These are phyloP conservation scores for Phasia obesa DNA, from an alignment of 2,888 invertebrate species.

Conservation along the genomic window DNA sequence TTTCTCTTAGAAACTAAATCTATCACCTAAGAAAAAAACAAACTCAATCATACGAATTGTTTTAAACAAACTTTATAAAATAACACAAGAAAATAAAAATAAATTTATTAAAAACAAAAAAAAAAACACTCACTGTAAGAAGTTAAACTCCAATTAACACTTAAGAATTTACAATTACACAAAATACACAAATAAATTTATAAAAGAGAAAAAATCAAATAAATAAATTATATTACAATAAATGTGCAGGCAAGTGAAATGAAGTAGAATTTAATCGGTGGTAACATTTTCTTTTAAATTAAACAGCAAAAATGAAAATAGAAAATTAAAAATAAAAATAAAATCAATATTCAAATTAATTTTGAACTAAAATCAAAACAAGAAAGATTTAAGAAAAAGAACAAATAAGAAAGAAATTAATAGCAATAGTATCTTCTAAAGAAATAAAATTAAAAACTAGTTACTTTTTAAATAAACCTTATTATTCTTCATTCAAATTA, in stretches of 20 bases:
- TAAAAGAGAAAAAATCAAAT: slow-evolving; percentile 8
- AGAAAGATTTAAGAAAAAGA: neutral
- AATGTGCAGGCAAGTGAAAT: slow-evolving; percentile 48
- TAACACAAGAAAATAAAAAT: slow-evolving; percentile 5
- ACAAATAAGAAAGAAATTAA: slow-evolving; percentile 47
- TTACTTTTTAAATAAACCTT: slow-evolving; percentile 73
- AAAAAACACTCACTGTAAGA: slow-evolving; percentile 77
- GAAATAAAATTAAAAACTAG: slow-evolving; percentile 56
- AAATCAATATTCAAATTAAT: slow-evolving; percentile 10
- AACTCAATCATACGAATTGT: slow-evolving; percentile 34
- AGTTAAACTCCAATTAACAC: slow-evolving; percentile 77
- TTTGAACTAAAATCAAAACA: slow-evolving; percentile 24
- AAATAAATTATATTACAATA: slow-evolving; percentile 40
- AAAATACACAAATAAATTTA: slow-evolving; percentile 31
- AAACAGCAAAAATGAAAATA: slow-evolving; percentile 25
- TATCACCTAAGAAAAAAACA: slow-evolving; percentile 10
- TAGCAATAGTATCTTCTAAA: slow-evolving; percentile 70
- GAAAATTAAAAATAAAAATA: no score
- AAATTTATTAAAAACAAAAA: slow-evolving; percentile 32
- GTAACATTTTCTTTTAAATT: slow-evolving; percentile 25
- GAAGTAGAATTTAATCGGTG: slow-evolving; percentile 52
- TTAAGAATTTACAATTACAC: slow-evolving; percentile 66
- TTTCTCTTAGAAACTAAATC: slow-evolving; percentile 18
- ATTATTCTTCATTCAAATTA: slow-evolving; percentile 74
- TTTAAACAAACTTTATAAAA: slow-evolving; percentile 18